Conservation (phyloP, 1,140 invertebrate species). For the Littorina saxatilis region DNA sequence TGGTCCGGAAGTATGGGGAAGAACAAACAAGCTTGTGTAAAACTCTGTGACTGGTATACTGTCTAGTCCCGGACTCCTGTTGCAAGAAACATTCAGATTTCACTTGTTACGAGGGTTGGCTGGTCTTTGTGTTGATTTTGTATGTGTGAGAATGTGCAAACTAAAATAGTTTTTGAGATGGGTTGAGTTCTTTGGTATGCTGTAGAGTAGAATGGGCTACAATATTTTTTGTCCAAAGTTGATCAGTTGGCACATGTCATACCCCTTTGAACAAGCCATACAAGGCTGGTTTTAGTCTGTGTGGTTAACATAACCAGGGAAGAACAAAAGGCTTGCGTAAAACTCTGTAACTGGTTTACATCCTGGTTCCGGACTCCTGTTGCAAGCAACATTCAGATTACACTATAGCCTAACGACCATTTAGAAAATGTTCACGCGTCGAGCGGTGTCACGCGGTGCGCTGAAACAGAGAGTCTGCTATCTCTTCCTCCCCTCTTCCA, state of each 20-base stretch:
- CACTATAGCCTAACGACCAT: no score
- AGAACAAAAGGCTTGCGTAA: constrained; percentile 38
- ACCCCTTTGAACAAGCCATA: constrained; percentile 35
- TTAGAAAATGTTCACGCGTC: no score
- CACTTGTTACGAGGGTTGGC: no score
- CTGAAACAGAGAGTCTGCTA: no score
- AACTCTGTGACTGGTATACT: constrained; percentile 13
- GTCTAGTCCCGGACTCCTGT: constrained; percentile 30
- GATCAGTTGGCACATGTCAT: not conserved
- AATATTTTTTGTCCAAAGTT: no score
- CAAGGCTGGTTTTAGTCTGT: not conserved
- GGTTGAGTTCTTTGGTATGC: no score
- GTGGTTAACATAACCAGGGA: constrained; percentile 15
- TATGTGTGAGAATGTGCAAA: no score
- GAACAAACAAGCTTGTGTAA: constrained; percentile 39
- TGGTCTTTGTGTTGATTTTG: no score
- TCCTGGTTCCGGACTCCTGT: constrained; percentile 27
- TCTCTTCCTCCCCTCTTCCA: no score
- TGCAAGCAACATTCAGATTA: constrained; percentile 9
- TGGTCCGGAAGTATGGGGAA: constrained; percentile 21
- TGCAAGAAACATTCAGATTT: constrained; percentile 22
- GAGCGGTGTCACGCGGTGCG: no score
- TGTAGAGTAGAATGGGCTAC: no score
- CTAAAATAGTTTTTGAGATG: no score
- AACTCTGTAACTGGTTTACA: constrained; percentile 11